Evolutionary conservation across 2,797 vertebrate genomes (phyloP).

Genomic region (Coranthus polyacanthus): DNA sequence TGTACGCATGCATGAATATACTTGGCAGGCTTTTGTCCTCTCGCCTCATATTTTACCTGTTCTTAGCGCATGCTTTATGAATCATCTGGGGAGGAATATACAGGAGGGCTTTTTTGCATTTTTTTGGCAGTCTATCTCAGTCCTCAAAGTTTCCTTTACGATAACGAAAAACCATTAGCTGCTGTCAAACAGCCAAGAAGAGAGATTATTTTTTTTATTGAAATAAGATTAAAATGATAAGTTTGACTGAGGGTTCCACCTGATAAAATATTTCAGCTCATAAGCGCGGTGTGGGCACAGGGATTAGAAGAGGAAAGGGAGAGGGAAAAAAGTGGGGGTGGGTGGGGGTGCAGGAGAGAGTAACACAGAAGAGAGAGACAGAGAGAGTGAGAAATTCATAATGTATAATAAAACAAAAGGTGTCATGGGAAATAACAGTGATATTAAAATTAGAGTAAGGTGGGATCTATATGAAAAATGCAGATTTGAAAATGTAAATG

Average conservation of each 20-base stretch:
- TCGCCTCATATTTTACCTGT: slow-evolving; percentile 67
- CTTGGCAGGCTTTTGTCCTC: slow-evolving; percentile 61
- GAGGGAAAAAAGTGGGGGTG: slow-evolving; percentile 1
- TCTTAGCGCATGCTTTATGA: slow-evolving; percentile 78
- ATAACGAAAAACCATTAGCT: slow-evolving; percentile 95
- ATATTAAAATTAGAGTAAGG: slow-evolving; percentile 89
- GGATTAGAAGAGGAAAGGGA: slow-evolving; percentile 86
- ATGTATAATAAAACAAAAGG: slow-evolving; percentile 90
- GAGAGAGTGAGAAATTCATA: slow-evolving; percentile 83
- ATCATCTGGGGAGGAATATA: slow-evolving; percentile 78
- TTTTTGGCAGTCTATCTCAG: slow-evolving; percentile 80
- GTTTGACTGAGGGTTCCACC: slow-evolving; percentile 91
- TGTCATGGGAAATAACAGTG: slow-evolving; percentile 89
- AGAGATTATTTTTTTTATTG: slow-evolving; percentile 97
- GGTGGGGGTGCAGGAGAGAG: slow-evolving; percentile 5
- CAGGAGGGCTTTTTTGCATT: slow-evolving; percentile 79
- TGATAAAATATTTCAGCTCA: slow-evolving; percentile 99
- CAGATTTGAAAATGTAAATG: slow-evolving; percentile 88
- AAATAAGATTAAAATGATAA: slow-evolving; percentile 96
- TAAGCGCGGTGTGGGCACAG: slow-evolving; percentile 90
- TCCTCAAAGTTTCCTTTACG: slow-evolving; percentile 90
- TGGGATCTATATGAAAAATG: slow-evolving; percentile 87
- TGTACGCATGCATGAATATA: slow-evolving; percentile 47
- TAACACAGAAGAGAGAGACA: slow-evolving; percentile 47
- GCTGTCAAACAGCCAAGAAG: slow-evolving; percentile 89